Percentiles rank a stretch among this genome's conserved stretches.
These are phyloP conservation scores for Chaetodon auriga DNA, from an alignment of 2,113 vertebrate species.

Conservation along the genomic window DNA sequence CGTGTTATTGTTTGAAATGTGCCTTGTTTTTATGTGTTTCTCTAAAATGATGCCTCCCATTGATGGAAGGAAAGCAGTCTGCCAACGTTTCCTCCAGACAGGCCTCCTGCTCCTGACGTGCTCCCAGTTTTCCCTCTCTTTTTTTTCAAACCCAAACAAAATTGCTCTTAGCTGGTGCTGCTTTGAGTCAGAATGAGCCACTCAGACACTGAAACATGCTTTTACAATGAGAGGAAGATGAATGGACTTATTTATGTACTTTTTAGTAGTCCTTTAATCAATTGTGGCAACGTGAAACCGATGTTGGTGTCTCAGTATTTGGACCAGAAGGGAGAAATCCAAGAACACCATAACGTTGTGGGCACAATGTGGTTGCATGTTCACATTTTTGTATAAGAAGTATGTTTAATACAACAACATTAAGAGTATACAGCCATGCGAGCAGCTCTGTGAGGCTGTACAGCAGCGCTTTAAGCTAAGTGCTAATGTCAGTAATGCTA, in stretches of 20 bases:
- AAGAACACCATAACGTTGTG: background rate
- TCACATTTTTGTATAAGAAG: background rate
- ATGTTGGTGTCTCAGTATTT: background rate
- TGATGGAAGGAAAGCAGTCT: background rate
- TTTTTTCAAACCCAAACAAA: slow-evolving; percentile 28
- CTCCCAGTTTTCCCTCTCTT: slow-evolving; percentile 19
- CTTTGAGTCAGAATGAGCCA: slow-evolving; percentile 37
- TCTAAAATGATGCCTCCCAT: background rate
- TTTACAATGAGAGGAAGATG: background rate
- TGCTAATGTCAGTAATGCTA: too few relatives aligned
- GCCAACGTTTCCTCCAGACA: background rate
- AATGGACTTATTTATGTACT: background rate
- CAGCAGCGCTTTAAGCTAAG: too few relatives aligned
- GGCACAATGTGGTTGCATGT: background rate
- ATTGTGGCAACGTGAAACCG: background rate
- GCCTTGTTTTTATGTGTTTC: background rate
- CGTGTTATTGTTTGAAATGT: background rate
- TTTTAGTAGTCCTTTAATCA: background rate
- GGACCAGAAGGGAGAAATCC: background rate
- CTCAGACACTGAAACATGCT: background rate
- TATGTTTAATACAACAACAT: too few relatives aligned
- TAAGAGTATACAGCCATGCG: too few relatives aligned
- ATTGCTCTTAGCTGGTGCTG: background rate
- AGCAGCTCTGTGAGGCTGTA: too few relatives aligned
- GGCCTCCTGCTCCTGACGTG: background rate